phyloP scores from a whole-genome alignment of 2,797 vertebrate species.

The Emys orbicularis region DNA sequence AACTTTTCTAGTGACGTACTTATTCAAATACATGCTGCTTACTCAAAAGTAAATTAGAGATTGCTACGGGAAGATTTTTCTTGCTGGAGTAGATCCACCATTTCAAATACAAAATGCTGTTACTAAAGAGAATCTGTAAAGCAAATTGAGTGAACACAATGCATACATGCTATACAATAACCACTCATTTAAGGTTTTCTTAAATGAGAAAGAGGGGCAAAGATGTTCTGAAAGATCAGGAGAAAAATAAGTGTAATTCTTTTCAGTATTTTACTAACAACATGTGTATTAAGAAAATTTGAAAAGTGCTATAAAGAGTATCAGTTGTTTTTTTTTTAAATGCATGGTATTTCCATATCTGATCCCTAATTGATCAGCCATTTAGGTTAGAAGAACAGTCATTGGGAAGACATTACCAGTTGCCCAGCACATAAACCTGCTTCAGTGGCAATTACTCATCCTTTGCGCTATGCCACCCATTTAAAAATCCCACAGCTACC shows the following conservation, averaged over 20 bases:
- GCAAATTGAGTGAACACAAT: slow-evolving; percentile 10
- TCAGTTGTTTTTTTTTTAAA: not conserved
- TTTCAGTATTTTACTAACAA: not conserved
- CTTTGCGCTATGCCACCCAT: not conserved
- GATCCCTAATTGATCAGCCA: slow-evolving; percentile 3
- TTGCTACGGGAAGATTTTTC: slow-evolving; percentile 45
- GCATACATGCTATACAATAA: not conserved
- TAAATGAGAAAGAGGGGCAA: not conserved
- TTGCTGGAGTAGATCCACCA: not conserved
- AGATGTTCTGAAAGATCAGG: accelerated
- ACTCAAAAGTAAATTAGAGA: slow-evolving; percentile 61
- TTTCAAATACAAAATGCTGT: slow-evolving; percentile 40
- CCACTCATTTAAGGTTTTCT: not conserved
- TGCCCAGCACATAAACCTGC: not conserved
- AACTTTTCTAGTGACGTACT: not conserved
- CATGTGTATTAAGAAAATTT: not conserved
- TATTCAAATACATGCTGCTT: slow-evolving; percentile 34
- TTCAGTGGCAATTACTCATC: slow-evolving; percentile 53
- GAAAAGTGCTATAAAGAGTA: not conserved
- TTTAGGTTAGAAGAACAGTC: slow-evolving; percentile 14
- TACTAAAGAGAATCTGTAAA: slow-evolving; percentile 36
- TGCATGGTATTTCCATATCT: slow-evolving; percentile 42
- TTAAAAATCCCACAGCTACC: not conserved
- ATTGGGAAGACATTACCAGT: slow-evolving; percentile 49
- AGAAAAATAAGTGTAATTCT: not conserved